Evolutionary conservation across 2,888 invertebrate genomes (phyloP), one percentile per base, ranked within the genome.

Genomic region (Dasysyrphus albostriatus): DNA sequence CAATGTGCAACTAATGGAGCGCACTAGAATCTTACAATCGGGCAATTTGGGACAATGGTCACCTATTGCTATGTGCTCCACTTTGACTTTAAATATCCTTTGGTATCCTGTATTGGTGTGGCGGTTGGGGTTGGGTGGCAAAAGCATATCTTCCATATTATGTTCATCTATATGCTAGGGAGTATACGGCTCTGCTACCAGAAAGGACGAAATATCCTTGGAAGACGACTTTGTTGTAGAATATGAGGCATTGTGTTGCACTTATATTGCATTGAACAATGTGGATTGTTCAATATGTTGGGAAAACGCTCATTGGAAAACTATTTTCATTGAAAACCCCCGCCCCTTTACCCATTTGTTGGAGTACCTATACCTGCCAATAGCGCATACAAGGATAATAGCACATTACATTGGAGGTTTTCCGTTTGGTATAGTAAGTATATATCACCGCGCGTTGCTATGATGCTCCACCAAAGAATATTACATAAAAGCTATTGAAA

Each of bases 1-100:
- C 87, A 87, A 83, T 87, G 87, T 83, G 83, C 87, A 78, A 87
- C 87, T 83, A 87, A 87, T 87, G 79, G 87, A 87, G 83, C 83
- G 79, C 54, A 87, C 74, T 78, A 75, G 78, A 87, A 87, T 87
- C 87, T 87, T 87, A 87, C 87, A 87, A 87, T 87, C 83, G 83
- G 59, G 87, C 83, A 87, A 87, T 87, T 87, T 83, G 79, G 87
- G 83, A 87, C 87, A 87, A 87, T 87, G 87, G 83, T 83, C 87
- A 87, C 78, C 78, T 87, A 78, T 75, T 70, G 61, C 75, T 79
- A 78, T 79, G 39, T 79, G 39, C 54, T 81, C 70, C 59, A 54
- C 61, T 72, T 67, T 75, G 78, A 75, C 87, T 87, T 83, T 77
- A 77, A 82, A 77, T 77, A 65, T 82, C 82, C 54, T 78, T 70